Percentiles rank a stretch among this genome's conserved stretches.
These are phyloP conservation scores for Rhadinocentrus ornatus DNA, from an alignment of 2,797 vertebrate species.

Conservation along the genomic window DNA sequence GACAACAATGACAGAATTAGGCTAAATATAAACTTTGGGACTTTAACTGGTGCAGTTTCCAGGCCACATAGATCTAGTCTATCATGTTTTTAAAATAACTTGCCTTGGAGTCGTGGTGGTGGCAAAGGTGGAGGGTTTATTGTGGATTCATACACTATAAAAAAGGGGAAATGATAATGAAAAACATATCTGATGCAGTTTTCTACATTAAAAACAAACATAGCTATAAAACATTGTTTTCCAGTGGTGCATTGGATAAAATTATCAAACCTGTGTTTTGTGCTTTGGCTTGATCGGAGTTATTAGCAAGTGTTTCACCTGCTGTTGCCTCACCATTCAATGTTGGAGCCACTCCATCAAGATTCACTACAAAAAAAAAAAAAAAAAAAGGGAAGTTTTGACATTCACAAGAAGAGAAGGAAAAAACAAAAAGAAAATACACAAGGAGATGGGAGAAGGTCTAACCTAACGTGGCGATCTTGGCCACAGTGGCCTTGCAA, in stretches of 20 bases:
- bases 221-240: not conserved
- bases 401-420: not conserved
- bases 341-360: constrained; percentile 13
- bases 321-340: constrained; percentile 18
- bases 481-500: constrained; percentile 68
- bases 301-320: not conserved
- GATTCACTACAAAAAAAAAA: constrained; percentile 71
- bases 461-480: constrained; percentile 69
- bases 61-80: not conserved
- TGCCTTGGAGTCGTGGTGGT: constrained; percentile 40
- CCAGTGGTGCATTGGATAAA: not conserved
- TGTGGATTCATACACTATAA: constrained; percentile 48
- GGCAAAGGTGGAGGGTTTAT: constrained; percentile 37
- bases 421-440: not conserved
- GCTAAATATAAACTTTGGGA: not conserved
- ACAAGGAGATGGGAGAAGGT: not conserved
- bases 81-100: constrained; percentile 4
- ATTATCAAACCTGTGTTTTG: constrained; percentile 45
- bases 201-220: not conserved
- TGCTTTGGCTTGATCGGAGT: not conserved
- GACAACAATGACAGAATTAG: not conserved
- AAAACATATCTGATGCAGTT: not conserved
- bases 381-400: not conserved
- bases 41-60: not conserved
- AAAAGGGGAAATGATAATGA: not conserved